phyloP scores from a whole-genome alignment of 1,140 invertebrate genomes.

The Neodiprion lecontei region DNA sequence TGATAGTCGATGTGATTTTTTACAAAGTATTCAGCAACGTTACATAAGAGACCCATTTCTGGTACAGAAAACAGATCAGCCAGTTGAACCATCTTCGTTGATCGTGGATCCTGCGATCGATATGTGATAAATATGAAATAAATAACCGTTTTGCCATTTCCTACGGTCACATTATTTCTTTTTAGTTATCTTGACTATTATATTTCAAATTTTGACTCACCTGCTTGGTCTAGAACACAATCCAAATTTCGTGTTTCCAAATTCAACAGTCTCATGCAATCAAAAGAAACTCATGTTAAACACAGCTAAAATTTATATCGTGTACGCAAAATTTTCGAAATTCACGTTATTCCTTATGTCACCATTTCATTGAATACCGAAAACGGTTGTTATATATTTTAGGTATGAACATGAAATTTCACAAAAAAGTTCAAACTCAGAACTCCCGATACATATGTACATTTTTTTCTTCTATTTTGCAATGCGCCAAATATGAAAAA shows the following conservation, averaged over 20 bases:
- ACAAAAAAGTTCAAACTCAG: no score
- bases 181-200: background rate
- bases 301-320: background rate
- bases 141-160: no score
- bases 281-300: background rate
- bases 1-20: constrained; percentile 91
- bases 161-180: no score
- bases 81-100: constrained; percentile 89
- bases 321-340: background rate
- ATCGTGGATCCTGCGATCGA: constrained; percentile 44
- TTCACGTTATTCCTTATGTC: no score
- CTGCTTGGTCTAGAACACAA: background rate
- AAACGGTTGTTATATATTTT: no score
- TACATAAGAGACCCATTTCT: constrained; percentile 92
- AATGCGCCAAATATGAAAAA: no score
- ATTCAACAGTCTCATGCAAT: background rate
- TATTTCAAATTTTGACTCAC: background rate
- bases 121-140: no score
- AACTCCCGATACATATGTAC: no score
- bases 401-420: no score
- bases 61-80: constrained; percentile 97
- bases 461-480: no score
- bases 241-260: background rate
- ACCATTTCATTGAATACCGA: no score
- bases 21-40: constrained; percentile 93